Evolutionary conservation across 2,888 invertebrate genomes (phyloP).

Genomic region (Kryphioiulus occultus): DNA sequence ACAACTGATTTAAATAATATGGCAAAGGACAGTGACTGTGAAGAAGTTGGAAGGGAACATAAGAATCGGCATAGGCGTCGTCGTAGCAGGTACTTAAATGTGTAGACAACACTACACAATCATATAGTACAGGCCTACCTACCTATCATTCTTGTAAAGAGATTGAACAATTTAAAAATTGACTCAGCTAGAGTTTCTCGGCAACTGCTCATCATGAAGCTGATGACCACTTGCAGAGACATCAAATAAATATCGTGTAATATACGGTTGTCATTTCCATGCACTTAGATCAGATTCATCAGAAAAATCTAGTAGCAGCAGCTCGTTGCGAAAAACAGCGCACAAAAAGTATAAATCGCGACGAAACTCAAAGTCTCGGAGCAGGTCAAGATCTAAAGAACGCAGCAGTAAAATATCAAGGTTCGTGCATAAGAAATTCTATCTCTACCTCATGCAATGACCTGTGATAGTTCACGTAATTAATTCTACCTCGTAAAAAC

Average conservation of each 20-base stretch:
- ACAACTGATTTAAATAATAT: not conserved
- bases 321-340: not conserved
- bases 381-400: conserved; percentile 16
- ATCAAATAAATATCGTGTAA: no score
- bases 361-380: not conserved
- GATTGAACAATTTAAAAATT: no score
- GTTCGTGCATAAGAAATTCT: not conserved
- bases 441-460: not conserved
- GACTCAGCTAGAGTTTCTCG: no score
- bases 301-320: conserved; percentile 33
- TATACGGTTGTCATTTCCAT: not conserved
- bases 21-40: conserved; percentile 18
- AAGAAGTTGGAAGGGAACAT: not conserved
- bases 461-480: not conserved
- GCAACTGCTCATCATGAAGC: no score
- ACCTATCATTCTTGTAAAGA: not conserved
- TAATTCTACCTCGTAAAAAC: not conserved
- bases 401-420: not conserved
- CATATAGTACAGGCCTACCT: no score
- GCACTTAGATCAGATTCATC: not conserved
- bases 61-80: conserved; percentile 18
- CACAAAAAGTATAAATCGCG: conserved; percentile 9
- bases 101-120: not conserved
- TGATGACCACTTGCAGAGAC: no score
- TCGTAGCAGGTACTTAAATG: not conserved